A percentile compares a stretch with the other conserved stretches of the same genome.
phyloP scores from a whole-genome alignment of 2,797 vertebrate genomes.

The Cyclopterus lumpus region DNA sequence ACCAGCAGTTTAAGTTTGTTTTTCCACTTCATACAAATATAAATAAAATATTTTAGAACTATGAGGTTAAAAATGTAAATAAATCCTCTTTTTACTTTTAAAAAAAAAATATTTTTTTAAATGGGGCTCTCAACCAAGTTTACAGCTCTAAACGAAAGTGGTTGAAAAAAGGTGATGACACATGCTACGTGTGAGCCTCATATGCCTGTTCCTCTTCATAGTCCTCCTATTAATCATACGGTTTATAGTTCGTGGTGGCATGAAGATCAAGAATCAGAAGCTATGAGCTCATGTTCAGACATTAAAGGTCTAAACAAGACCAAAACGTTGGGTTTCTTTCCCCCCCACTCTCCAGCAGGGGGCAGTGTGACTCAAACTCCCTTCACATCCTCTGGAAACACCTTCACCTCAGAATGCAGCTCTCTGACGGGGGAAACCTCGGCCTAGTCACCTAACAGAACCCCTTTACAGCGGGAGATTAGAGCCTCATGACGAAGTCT shows the following conservation, averaged over 20 bases:
- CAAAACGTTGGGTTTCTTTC: not conserved
- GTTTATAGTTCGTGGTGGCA: not conserved
- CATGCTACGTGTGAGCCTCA: not conserved
- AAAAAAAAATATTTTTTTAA: not conserved
- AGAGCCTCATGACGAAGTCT: slow-evolving; percentile 20
- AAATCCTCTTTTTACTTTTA: too few relatives aligned
- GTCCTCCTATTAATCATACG: not conserved
- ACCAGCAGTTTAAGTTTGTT: not conserved
- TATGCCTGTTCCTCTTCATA: not conserved
- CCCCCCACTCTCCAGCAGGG: slow-evolving; percentile 57
- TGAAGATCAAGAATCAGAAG: not conserved
- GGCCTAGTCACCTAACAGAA: slow-evolving; percentile 24
- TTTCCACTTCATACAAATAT: not conserved
- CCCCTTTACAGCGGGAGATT: slow-evolving; percentile 19
- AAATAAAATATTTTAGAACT: not conserved
- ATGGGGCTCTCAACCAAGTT: not conserved
- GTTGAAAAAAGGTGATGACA: not conserved
- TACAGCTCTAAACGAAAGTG: not conserved
- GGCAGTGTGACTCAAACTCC: slow-evolving; percentile 58
- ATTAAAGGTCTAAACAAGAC: not conserved
- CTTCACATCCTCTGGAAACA: slow-evolving; percentile 12
- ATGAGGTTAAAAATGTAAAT: not conserved
- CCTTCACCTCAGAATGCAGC: slow-evolving; percentile 37
- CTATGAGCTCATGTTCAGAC: not conserved
- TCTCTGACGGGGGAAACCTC: slow-evolving; percentile 34